A percentile compares a stretch with the other conserved stretches of the same genome.
Evolutionary conservation across 2,113 vertebrate species (phyloP).

Genomic region (Podarcis cretensis): DNA sequence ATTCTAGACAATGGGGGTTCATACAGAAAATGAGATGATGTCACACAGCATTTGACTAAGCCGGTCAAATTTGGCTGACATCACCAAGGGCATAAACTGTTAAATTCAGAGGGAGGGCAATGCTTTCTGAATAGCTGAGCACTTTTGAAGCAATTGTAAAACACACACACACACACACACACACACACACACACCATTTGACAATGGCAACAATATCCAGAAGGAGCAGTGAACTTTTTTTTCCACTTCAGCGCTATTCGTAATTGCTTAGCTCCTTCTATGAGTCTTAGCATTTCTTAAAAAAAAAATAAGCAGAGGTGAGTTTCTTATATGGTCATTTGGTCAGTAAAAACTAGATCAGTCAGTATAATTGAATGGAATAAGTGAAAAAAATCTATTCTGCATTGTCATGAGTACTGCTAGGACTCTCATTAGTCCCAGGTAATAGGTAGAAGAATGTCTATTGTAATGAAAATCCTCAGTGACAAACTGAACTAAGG

Average conservation of each 20-base stretch:
- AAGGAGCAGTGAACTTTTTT: too few species aligned
- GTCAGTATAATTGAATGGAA: slow-evolving; percentile 53
- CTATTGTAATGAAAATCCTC: slow-evolving; percentile 41
- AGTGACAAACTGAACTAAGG: slow-evolving; percentile 28
- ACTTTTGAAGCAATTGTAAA: background rate
- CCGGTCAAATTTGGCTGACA: background rate
- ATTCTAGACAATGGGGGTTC: background rate
- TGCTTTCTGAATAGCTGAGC: background rate
- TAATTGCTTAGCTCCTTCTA: too few species aligned
- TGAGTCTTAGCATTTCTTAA: background rate
- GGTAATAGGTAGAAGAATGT: slow-evolving; percentile 29
- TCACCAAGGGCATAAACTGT: background rate
- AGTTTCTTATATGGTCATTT: background rate
- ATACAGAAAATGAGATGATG: background rate
- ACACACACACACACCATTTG: too few species aligned
- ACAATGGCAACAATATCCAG: too few species aligned
- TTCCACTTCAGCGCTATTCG: too few species aligned
- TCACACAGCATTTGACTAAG: background rate
- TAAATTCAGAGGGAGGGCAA: background rate
- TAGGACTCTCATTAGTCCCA: slow-evolving; percentile 53
- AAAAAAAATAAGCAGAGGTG: background rate
- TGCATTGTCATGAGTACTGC: slow-evolving; percentile 16
- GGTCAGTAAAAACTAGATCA: slow-evolving; percentile 52
- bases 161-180: too few species aligned
- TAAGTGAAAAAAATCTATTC: slow-evolving; percentile 20